Conservation (phyloP, 2,888 invertebrate species). For the Molanna angustata region DNA sequence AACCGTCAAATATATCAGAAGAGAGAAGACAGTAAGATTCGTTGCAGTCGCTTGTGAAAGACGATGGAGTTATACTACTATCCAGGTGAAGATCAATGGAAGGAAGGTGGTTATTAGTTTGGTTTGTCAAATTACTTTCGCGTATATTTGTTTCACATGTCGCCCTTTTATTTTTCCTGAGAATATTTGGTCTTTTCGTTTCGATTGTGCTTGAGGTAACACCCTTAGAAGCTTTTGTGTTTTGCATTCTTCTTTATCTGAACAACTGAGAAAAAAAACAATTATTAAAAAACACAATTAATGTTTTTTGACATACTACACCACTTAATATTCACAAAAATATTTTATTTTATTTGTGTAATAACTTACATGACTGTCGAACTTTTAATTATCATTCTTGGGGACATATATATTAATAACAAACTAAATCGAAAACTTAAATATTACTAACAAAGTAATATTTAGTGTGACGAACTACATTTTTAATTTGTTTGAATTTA, state of each 20-base stretch:
- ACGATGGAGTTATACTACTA: background rate
- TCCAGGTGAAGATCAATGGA: too few relatives aligned
- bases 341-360: too few relatives aligned
- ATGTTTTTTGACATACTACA: too few relatives aligned
- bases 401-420: too few relatives aligned
- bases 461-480: constrained; percentile 12
- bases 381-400: constrained; percentile 26
- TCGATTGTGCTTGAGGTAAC: constrained; percentile 21
- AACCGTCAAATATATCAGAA: background rate
- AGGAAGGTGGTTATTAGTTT: too few relatives aligned
- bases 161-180: constrained; percentile 18
- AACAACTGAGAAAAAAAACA: too few relatives aligned
- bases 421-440: constrained; percentile 15
- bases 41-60: background rate
- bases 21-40: background rate
- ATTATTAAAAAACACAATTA: too few relatives aligned
- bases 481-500: constrained; percentile 4
- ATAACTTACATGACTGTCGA: constrained; percentile 16
- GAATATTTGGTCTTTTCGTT: constrained; percentile 29
- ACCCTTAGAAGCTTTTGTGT: constrained; percentile 17
- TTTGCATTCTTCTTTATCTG: constrained; percentile 24
- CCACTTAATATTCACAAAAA: too few relatives aligned
- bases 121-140: background rate
- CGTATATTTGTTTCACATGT: background rate
- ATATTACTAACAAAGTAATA: constrained; percentile 7